Evolutionary conservation across 2,797 vertebrate species (phyloP).

Genomic region (Cottoperca gobio): DNA sequence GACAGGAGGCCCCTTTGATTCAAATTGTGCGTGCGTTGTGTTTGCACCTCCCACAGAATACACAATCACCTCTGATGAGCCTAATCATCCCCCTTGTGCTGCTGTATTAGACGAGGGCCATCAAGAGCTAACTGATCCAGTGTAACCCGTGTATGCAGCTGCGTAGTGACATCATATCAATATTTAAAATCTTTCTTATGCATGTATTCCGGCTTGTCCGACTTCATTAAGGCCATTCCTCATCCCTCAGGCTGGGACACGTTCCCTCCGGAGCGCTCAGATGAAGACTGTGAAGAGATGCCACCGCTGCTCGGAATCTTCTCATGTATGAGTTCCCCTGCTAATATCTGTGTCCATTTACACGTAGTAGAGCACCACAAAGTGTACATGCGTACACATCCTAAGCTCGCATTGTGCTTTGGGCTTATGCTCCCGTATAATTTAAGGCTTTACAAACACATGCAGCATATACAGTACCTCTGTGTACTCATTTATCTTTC

Average conservation of each 20-base stretch:
- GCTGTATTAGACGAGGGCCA: conserved; percentile 85
- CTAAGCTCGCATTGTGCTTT: not conserved
- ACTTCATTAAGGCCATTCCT: conserved; percentile 95
- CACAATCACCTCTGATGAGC: conserved; percentile 86
- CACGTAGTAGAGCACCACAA: conserved; percentile 15
- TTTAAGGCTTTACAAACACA: not conserved
- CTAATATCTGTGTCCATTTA: conserved; percentile 53
- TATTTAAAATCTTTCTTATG: conserved; percentile 95
- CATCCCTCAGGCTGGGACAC: conserved; percentile 81
- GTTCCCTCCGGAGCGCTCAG: conserved; percentile 87
- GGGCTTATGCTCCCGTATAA: not conserved
- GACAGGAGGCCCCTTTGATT: conserved; percentile 61
- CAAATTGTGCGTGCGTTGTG: conserved; percentile 60
- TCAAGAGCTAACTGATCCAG: conserved; percentile 86
- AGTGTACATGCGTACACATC: conserved; percentile 12
- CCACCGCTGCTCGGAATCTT: conserved; percentile 42
- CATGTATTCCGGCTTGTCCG: conserved; percentile 94
- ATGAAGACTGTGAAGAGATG: conserved; percentile 83
- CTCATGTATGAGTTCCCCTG: conserved; percentile 44
- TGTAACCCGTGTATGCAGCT: conserved; percentile 84
- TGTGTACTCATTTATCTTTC: not conserved
- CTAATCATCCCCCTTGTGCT: conserved; percentile 84
- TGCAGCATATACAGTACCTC: not conserved
- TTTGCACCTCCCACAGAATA: conserved; percentile 77
- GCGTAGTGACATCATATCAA: conserved; percentile 93